Percentiles rank a stretch among this genome's conserved stretches.
Conservation (phyloP, 2,797 vertebrate species). For the Pristis pectinata region DNA sequence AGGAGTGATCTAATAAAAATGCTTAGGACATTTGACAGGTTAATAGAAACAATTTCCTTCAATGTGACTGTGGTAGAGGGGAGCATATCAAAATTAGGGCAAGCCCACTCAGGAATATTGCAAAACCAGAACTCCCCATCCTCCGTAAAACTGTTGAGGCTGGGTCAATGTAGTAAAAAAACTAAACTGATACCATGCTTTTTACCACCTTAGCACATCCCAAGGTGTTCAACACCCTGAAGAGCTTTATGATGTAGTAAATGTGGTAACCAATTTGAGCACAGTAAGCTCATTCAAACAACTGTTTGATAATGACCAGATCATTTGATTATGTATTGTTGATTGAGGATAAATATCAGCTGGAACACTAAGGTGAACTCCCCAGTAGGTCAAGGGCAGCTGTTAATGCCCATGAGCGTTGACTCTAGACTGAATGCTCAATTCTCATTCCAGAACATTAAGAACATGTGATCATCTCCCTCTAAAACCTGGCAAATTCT, state of each 20-base stretch:
- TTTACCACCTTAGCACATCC: not conserved
- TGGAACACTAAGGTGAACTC: not conserved
- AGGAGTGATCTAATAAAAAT: too few species aligned
- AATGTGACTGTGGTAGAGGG: not conserved
- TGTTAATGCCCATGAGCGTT: not conserved
- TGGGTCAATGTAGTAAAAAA: not conserved
- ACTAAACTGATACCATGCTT: not conserved
- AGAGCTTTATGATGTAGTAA: not conserved
- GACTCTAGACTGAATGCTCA: not conserved
- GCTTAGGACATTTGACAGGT: not conserved
- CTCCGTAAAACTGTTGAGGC: not conserved
- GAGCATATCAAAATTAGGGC: not conserved
- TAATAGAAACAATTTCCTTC: not conserved
- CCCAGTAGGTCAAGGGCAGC: not conserved
- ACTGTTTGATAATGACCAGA: not conserved
- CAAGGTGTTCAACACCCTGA: not conserved
- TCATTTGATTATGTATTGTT: not conserved
- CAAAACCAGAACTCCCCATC: not conserved
- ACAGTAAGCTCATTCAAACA: not conserved
- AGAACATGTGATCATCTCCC: too few species aligned
- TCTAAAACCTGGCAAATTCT: too few species aligned
- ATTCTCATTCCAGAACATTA: not conserved
- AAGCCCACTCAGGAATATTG: not conserved
- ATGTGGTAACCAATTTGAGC: not conserved
- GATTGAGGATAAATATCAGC: not conserved